Percentiles rank a stretch among this genome's conserved stretches.
Evolutionary conservation across 2,797 vertebrate genomes (phyloP).

Genomic region (Siniperca obscura): DNA sequence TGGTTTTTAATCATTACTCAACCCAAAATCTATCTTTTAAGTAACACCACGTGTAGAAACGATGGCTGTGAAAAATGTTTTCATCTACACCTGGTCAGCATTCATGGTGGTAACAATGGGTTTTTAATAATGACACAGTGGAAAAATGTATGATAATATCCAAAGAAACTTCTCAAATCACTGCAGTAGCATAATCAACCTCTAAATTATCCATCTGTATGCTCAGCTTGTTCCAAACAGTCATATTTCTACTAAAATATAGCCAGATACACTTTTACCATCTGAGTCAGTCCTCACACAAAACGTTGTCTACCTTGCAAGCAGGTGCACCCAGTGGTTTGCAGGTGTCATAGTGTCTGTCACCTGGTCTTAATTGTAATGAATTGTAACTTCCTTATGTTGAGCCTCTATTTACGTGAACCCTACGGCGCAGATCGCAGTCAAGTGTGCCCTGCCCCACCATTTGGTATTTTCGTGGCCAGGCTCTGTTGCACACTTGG

Average conservation of each 20-base stretch:
- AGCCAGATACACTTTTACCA: neutral
- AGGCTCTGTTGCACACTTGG: neutral
- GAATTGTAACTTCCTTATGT: neutral
- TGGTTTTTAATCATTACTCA: conserved; percentile 7
- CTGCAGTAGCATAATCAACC: neutral
- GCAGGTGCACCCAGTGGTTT: neutral
- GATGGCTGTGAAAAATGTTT: neutral
- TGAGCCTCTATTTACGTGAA: neutral
- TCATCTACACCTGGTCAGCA: neutral
- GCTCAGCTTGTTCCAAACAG: neutral
- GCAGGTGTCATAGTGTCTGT: neutral
- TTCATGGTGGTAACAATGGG: neutral
- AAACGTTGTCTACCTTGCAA: neutral
- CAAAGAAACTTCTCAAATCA: neutral
- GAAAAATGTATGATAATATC: neutral
- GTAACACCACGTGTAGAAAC: neutral
- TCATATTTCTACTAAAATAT: neutral
- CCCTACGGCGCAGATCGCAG: neutral
- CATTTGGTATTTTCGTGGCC: neutral
- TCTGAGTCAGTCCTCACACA: neutral
- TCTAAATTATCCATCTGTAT: neutral
- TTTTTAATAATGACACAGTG: neutral
- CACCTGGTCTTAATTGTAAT: neutral
- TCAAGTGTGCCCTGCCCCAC: neutral
- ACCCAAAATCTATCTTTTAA: neutral